Evolutionary conservation across 2,888 invertebrate species (phyloP).

Genomic region (Drosophila planitibia): DNA sequence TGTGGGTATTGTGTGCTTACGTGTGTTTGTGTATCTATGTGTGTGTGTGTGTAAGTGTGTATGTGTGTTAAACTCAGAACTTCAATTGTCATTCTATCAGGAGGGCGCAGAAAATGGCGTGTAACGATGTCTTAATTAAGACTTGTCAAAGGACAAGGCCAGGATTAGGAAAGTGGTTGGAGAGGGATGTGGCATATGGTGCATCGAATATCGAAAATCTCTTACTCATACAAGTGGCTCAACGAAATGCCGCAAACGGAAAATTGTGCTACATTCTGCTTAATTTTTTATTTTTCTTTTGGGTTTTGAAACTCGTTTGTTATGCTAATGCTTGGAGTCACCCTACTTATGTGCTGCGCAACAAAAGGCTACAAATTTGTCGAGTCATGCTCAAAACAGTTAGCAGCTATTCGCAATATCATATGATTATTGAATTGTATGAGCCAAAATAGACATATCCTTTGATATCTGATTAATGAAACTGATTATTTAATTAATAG

Average conservation of each 20-base stretch:
- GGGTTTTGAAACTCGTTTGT: neutral
- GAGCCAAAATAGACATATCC: neutral
- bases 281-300: neutral
- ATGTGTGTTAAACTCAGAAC: conserved; percentile 26
- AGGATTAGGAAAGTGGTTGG: neutral
- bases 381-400: neutral
- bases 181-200: neutral
- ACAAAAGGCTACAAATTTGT: neutral
- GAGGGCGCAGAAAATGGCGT: conserved; percentile 58
- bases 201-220: conserved; percentile 51
- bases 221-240: conserved; percentile 29
- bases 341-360: neutral
- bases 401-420: neutral
- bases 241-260: neutral
- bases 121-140: conserved; percentile 75
- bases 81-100: conserved; percentile 58
- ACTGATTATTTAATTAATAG: neutral
- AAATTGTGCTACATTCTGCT: neutral
- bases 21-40: conserved; percentile 7
- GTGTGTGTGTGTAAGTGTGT: conserved; percentile 4
- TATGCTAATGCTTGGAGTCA: conserved; percentile 1
- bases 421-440: neutral
- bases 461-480: neutral
- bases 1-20: neutral
- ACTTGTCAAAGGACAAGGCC: conserved; percentile 40